Conservation (phyloP, 2,113 vertebrate genomes). For the Antennarius striatus region DNA sequence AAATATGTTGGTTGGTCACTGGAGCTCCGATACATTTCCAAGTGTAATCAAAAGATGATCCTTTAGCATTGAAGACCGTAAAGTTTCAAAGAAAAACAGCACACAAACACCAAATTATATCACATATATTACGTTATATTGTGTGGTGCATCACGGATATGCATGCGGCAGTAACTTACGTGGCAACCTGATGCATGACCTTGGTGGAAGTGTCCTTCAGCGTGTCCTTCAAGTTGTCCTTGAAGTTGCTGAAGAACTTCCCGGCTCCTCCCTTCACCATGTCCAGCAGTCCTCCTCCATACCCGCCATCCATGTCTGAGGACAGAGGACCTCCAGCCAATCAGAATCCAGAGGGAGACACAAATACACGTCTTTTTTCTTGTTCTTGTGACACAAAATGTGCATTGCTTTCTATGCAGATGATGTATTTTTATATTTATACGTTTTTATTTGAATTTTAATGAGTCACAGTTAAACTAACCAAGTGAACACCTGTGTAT, state of each 20-base stretch:
- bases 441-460: no score
- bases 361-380: no score
- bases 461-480: not conserved
- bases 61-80: no score
- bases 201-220: slow-evolving; percentile 97
- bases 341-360: slow-evolving; percentile 24
- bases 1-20: no score
- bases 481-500: not conserved
- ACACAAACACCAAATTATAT: no score
- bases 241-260: slow-evolving; percentile 97
- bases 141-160: not conserved
- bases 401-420: no score
- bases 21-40: no score
- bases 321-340: slow-evolving; percentile 76
- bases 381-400: no score
- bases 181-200: slow-evolving; percentile 97
- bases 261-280: slow-evolving; percentile 99
- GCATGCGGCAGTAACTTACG: slow-evolving; percentile 76
- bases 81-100: no score
- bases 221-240: slow-evolving; percentile 98
- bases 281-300: slow-evolving; percentile 93
- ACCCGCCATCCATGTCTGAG: slow-evolving; percentile 93
- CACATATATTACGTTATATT: no score
- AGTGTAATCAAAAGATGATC: no score
- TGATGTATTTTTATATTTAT: no score